Base-by-base conservation (phyloP, 2,797 vertebrate species). In the Percopsis omiscomaycus region DNA sequence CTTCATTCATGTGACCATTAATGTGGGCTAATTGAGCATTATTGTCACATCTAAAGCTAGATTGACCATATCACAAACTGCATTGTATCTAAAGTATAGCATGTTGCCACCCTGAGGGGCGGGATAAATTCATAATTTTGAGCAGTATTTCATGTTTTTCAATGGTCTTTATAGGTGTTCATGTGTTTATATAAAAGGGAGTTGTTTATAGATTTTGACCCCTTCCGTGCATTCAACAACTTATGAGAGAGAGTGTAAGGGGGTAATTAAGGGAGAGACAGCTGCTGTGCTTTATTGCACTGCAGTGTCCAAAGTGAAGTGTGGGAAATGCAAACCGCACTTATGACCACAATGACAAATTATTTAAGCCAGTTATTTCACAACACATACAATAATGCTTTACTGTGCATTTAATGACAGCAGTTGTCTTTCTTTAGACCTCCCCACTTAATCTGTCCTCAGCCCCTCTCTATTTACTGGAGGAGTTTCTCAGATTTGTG, bases 1-100 rank as follows among this genome's bases (percentile, higher is more conserved):
- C 80, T 81, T 81, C 76, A 89, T 81, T 86, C 86, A 89, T 84
- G 53, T 67, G 9, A 66, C 44, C 13, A 16, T 78, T 80, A 84
- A 91, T 87, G 42, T 82, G 1, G 22, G 22, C 22, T 22, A 86
- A 75, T 74, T 79, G 86, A 72, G 76, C 77, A 79, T 68, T 77
- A 73, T 63, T 56, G 73, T 77, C 78, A 63, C 37, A 37, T 42
- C 37, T 42, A 6, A 6, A 42, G 4, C 22, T 22, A 22, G 22
- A 22, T 22, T 22, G 22, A 22, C 22, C 22, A 22, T 42, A 42
- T 42, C 6, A 42, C 37, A 42, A 42, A 10, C 37, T 73, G 76
- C 77, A 77, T 78, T 75, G 64, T 59, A 77, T 78, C 79, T 75
- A 55, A 71, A 79, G 81, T 42, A 5, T 42, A 42, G 37, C 37